Conservation (phyloP, 2,888 invertebrate species). For the Amitus sp. region DNA sequence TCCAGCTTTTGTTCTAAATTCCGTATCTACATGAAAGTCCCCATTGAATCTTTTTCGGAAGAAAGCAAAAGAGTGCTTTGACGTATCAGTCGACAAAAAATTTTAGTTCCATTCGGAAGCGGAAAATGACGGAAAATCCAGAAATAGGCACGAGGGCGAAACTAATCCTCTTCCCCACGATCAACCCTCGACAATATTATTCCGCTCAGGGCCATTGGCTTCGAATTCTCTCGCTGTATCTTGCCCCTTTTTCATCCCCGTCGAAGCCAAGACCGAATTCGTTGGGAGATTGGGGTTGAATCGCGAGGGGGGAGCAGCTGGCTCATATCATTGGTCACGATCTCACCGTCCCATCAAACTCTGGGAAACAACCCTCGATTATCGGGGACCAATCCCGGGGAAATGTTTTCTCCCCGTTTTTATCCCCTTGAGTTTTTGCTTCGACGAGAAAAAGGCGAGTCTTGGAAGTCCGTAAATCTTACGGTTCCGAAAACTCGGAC, state of each 20-base stretch:
- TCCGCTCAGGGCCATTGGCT: conserved; percentile 13
- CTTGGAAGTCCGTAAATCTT: too few relatives aligned
- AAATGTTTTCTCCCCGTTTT: not conserved
- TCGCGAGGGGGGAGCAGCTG: conserved; percentile 52
- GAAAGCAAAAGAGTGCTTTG: not conserved
- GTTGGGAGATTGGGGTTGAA: conserved; percentile 18
- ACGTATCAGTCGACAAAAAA: not conserved
- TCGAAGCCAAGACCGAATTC: too few relatives aligned
- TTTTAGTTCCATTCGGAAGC: too few relatives aligned
- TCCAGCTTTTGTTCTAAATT: too few relatives aligned
- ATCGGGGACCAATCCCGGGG: conserved; percentile 60
- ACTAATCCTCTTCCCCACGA: conserved; percentile 24
- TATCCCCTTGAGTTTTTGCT: too few relatives aligned
- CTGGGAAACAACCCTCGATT: conserved; percentile 56
- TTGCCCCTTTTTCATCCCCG: conserved; percentile 11
- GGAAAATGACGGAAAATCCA: too few relatives aligned
- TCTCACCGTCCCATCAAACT: conserved; percentile 58
- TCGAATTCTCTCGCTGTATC: conserved; percentile 9
- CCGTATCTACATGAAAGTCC: too few relatives aligned
- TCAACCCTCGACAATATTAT: conserved; percentile 21
- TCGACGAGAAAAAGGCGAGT: too few relatives aligned
- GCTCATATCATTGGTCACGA: conserved; percentile 64
- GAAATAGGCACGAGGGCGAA: conserved; percentile 3
- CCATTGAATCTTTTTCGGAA: too few relatives aligned
- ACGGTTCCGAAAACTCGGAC: conserved; percentile 12